Evolutionary conservation across 1,140 invertebrate genomes (phyloP).

Genomic region (Dendroctonus valens): DNA sequence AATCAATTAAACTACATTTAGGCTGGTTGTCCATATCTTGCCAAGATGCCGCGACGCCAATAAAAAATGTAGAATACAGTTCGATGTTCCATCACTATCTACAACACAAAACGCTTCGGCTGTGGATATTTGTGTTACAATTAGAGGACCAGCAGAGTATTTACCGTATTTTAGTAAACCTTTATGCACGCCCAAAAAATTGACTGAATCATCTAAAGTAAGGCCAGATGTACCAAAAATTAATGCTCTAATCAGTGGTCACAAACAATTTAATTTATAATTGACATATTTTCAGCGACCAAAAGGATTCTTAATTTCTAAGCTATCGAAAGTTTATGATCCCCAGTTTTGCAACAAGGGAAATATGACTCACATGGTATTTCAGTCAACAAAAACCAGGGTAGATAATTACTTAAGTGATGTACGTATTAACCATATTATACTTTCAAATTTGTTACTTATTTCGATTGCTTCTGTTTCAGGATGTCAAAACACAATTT

Average conservation of each 20-base stretch:
- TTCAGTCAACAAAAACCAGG: constrained; percentile 4
- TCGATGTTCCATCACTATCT: constrained; percentile 9
- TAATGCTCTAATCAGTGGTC: background rate
- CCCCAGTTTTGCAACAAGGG: constrained; percentile 18
- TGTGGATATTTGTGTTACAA: constrained; percentile 21
- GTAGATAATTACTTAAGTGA: constrained; percentile 24
- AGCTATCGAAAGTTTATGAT: constrained; percentile 3
- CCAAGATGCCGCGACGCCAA: constrained; percentile 6
- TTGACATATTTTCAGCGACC: constrained; percentile 6
- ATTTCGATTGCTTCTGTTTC: constrained; percentile 1
- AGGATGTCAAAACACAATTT: constrained; percentile 26
- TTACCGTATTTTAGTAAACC: constrained; percentile 18
- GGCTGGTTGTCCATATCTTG: constrained; percentile 18
- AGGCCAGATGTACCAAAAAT: background rate
- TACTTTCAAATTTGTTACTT: background rate
- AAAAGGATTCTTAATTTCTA: constrained; percentile 22
- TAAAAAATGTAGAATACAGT: constrained; percentile 18
- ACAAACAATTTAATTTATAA: background rate
- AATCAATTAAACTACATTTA: background rate
- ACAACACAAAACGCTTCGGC: background rate
- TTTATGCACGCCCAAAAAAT: constrained; percentile 6
- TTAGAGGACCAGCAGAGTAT: constrained; percentile 21
- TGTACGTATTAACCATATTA: constrained; percentile 14
- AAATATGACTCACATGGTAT: constrained; percentile 3
- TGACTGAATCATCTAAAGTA: background rate